These are phyloP conservation scores for Morpho helenor DNA, from an alignment of 2,888 invertebrate genomes.

Conservation along the genomic window DNA sequence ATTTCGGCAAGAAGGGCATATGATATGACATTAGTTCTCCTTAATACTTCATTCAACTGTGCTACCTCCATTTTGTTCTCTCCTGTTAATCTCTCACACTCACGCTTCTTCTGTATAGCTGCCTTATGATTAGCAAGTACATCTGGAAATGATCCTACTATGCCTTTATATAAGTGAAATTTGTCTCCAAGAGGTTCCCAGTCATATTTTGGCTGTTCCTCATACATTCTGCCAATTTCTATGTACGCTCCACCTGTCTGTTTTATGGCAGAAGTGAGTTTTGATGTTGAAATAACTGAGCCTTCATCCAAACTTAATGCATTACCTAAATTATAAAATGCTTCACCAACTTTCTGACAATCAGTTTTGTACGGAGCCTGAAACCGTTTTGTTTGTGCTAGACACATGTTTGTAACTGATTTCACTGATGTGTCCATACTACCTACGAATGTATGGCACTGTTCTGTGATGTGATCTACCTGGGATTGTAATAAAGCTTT, in stretches of 20 bases:
- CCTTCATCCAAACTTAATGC: slow-evolving; percentile 90
- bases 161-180: slow-evolving; percentile 96
- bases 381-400: slow-evolving; percentile 93
- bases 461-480: slow-evolving; percentile 91
- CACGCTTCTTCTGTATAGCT: slow-evolving; percentile 92
- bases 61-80: slow-evolving; percentile 91
- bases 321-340: slow-evolving; percentile 90
- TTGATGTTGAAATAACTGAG: slow-evolving; percentile 80
- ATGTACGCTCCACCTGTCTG: slow-evolving; percentile 94
- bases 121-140: slow-evolving; percentile 93
- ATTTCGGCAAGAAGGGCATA: slow-evolving; percentile 97
- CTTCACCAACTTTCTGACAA: slow-evolving; percentile 92
- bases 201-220: slow-evolving; percentile 93
- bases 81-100: slow-evolving; percentile 88
- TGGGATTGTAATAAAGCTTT: slow-evolving; percentile 85
- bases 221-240: slow-evolving; percentile 92
- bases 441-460: slow-evolving; percentile 88
- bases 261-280: slow-evolving; percentile 88
- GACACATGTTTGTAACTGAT: slow-evolving; percentile 87
- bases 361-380: slow-evolving; percentile 93
- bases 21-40: slow-evolving; percentile 94
- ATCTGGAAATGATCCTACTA: slow-evolving; percentile 94
- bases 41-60: slow-evolving; percentile 88
- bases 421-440: slow-evolving; percentile 94
- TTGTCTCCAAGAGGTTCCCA: slow-evolving; percentile 95